phyloP scores from a whole-genome alignment of 2,113 vertebrate species.

The Pollimyrus isidori region DNA sequence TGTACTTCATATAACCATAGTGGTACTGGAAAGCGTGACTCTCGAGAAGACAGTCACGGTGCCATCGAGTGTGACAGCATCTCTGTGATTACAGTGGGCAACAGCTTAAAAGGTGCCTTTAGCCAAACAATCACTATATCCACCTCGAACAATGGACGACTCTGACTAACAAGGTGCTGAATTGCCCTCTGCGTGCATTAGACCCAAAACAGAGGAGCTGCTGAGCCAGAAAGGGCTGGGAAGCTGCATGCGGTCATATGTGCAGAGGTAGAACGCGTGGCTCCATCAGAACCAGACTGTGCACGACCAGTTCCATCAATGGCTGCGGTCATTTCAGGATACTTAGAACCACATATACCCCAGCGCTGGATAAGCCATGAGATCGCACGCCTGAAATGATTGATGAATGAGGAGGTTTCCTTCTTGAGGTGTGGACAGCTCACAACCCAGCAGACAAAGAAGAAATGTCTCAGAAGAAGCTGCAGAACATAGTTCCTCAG shows the following conservation, averaged over 20 bases:
- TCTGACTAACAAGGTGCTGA: not conserved
- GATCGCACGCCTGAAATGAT: not conserved
- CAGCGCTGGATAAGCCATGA: not conserved
- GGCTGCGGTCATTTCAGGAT: not conserved
- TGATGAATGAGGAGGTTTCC: not conserved
- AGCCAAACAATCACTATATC: not conserved
- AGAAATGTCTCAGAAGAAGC: not conserved
- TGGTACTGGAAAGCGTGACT: not conserved
- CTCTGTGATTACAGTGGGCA: not conserved
- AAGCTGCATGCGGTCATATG: not conserved
- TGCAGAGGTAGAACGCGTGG: not conserved
- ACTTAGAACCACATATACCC: not conserved
- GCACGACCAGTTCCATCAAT: not conserved
- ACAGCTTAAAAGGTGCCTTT: not conserved
- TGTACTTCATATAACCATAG: not conserved
- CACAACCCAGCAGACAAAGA: not conserved
- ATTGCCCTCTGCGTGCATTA: not conserved
- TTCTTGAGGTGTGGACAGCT: not conserved
- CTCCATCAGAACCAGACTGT: not conserved
- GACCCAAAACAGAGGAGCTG: not conserved
- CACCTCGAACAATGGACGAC: not conserved
- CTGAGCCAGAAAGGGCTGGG: not conserved
- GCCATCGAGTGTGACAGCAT: not conserved
- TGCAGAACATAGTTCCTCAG: not conserved
- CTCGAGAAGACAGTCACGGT: not conserved